phyloP scores from a whole-genome alignment of 1,140 invertebrate species.

The Cephus cinctus region DNA sequence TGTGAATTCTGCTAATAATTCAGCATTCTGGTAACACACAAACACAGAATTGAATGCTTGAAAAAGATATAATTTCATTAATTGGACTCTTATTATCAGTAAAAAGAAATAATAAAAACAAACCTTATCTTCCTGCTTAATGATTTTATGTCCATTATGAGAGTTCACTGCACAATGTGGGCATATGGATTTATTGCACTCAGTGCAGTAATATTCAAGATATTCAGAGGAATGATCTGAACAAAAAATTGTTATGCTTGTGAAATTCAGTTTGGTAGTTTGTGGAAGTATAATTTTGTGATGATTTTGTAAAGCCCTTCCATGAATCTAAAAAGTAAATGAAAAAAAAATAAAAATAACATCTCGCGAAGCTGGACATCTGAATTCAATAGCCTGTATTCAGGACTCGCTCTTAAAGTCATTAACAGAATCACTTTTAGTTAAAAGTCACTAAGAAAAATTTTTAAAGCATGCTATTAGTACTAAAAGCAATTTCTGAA shows the following conservation, averaged over 20 bases:
- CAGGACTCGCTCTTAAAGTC: too few relatives aligned
- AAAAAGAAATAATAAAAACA: slow-evolving; percentile 12
- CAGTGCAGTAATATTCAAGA: slow-evolving; percentile 40
- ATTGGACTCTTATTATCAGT: background rate
- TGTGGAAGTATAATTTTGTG: slow-evolving; percentile 16
- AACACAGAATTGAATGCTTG: background rate
- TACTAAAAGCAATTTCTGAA: too few relatives aligned
- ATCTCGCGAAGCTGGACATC: background rate
- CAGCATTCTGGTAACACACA: slow-evolving; percentile 27
- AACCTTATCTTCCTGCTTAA: slow-evolving; percentile 23
- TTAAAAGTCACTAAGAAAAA: slow-evolving; percentile 1
- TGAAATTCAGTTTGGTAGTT: slow-evolving; percentile 1
- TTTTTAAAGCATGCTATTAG: too few relatives aligned
- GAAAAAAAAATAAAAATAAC: slow-evolving; percentile 12
- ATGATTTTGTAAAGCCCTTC: slow-evolving; percentile 30
- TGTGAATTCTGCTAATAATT: slow-evolving; percentile 15
- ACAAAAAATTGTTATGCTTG: slow-evolving; percentile 18
- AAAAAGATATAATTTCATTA: background rate
- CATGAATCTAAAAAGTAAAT: slow-evolving; percentile 33
- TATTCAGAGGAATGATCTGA: slow-evolving; percentile 18
- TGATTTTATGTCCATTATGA: slow-evolving; percentile 37
- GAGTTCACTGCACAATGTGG: slow-evolving; percentile 40
- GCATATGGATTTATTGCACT: slow-evolving; percentile 41
- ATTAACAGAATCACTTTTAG: too few relatives aligned
- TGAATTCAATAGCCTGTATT: background rate